Evolutionary conservation across 1,140 invertebrate species (phyloP).

Genomic region (Drosophila saltans): DNA sequence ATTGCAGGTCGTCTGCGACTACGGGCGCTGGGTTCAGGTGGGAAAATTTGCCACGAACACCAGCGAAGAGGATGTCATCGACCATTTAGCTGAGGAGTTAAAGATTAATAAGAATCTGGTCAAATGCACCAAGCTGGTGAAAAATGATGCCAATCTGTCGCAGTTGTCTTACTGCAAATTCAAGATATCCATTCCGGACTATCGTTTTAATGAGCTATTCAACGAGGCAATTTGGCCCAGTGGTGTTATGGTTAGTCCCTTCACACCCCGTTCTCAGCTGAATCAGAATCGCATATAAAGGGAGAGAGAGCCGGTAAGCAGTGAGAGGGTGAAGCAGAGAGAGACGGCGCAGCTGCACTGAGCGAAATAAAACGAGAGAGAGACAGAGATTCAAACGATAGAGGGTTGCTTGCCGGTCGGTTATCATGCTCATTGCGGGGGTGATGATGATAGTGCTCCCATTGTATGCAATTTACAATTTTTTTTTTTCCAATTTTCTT

Average conservation of each 20-base stretch:
- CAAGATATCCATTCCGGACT: conserved; percentile 81
- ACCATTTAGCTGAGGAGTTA: conserved; percentile 76
- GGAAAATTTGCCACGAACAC: conserved; percentile 80
- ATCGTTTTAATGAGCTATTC: conserved; percentile 82
- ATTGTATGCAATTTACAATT: conserved; percentile 55
- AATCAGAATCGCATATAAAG: conserved; percentile 81
- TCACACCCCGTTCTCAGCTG: conserved; percentile 78
- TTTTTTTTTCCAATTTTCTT: conserved; percentile 6
- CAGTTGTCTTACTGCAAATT: conserved; percentile 81
- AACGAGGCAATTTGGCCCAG: conserved; percentile 82
- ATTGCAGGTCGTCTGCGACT: conserved; percentile 80
- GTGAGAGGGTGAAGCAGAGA: conserved; percentile 50
- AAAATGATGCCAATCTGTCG: conserved; percentile 80
- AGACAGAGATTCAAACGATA: conserved; percentile 18
- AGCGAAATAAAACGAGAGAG: not conserved
- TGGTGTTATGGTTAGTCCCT: conserved; percentile 81
- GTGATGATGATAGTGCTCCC: conserved; percentile 33
- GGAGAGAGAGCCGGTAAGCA: conserved; percentile 41
- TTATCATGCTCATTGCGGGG: conserved; percentile 11
- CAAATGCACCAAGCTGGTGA: conserved; percentile 80
- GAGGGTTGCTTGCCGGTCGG: conserved; percentile 60
- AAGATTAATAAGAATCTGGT: conserved; percentile 81
- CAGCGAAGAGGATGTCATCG: conserved; percentile 80
- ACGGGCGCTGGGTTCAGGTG: conserved; percentile 80
- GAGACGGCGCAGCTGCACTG: conserved; percentile 21